These are phyloP conservation scores for Sarcophaga rosellei DNA, from an alignment of 2,888 invertebrate genomes.

Conservation along the genomic window DNA sequence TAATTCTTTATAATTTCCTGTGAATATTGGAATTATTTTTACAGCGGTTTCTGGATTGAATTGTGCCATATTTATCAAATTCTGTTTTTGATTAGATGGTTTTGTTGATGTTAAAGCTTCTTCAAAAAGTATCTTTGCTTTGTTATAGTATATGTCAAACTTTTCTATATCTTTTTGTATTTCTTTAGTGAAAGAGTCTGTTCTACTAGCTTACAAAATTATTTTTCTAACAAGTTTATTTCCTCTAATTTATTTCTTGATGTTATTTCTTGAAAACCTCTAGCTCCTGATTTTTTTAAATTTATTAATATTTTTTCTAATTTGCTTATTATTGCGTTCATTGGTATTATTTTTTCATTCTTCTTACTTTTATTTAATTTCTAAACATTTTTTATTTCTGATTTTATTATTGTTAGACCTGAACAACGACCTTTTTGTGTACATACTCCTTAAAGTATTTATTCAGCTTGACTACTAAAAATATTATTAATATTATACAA, in stretches of 20 bases:
- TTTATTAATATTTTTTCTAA: background rate
- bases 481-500: no score
- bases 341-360: background rate
- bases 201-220: background rate
- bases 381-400: background rate
- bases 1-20: constrained; percentile 24
- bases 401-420: no score
- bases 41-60: background rate
- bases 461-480: background rate
- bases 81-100: background rate
- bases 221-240: no score
- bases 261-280: background rate
- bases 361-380: no score
- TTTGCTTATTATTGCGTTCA: background rate
- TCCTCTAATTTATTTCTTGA: background rate
- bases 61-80: background rate
- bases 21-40: background rate
- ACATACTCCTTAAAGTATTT: constrained; percentile 3
- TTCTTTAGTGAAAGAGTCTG: background rate
- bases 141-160: background rate
- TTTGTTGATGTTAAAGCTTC: background rate
- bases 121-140: background rate
- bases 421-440: background rate
- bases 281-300: background rate
- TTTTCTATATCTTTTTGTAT: background rate